Conservation (phyloP, 1,140 invertebrate species). For the Ephestia elutella region DNA sequence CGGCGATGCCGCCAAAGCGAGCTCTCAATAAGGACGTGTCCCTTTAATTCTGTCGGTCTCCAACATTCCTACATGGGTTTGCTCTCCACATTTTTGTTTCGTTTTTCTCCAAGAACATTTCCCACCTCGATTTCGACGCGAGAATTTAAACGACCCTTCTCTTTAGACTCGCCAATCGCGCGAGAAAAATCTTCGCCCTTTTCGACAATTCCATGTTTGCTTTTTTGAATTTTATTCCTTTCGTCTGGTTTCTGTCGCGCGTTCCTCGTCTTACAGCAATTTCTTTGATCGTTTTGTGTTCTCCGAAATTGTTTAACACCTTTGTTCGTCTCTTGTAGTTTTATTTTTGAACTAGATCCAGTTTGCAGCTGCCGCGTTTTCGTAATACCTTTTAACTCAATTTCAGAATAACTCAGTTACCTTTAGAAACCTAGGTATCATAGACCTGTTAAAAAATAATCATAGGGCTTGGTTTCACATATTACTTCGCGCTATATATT, state of each 20-base stretch:
- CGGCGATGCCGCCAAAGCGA: constrained; percentile 36
- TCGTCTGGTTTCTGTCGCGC: constrained; percentile 20
- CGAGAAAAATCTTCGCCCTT: constrained; percentile 26
- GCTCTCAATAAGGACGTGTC: constrained; percentile 50
- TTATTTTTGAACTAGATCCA: neutral
- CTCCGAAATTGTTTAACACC: constrained; percentile 3
- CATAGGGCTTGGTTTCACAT: too few species aligned
- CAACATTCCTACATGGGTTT: constrained; percentile 53
- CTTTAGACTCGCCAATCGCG: constrained; percentile 32
- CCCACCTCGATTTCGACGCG: constrained; percentile 39
- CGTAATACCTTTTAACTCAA: neutral
- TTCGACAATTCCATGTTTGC: neutral
- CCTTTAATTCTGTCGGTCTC: constrained; percentile 35
- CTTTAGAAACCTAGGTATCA: too few species aligned
- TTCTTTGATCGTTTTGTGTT: constrained; percentile 2
- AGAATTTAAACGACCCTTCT: constrained; percentile 55
- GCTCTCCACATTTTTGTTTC: constrained; percentile 56
- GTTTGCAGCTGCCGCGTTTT: neutral
- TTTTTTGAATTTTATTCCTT: constrained; percentile 4
- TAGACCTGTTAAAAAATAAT: too few species aligned
- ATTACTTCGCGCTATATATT: too few species aligned
- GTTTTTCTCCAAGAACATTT: constrained; percentile 49
- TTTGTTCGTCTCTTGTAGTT: neutral
- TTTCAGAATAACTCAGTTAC: too few species aligned
- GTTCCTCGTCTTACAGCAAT: constrained; percentile 15